Percentiles rank a stretch among this genome's conserved stretches.
Conservation (phyloP, 2,797 vertebrate species). For the Smutsia gigantea region DNA sequence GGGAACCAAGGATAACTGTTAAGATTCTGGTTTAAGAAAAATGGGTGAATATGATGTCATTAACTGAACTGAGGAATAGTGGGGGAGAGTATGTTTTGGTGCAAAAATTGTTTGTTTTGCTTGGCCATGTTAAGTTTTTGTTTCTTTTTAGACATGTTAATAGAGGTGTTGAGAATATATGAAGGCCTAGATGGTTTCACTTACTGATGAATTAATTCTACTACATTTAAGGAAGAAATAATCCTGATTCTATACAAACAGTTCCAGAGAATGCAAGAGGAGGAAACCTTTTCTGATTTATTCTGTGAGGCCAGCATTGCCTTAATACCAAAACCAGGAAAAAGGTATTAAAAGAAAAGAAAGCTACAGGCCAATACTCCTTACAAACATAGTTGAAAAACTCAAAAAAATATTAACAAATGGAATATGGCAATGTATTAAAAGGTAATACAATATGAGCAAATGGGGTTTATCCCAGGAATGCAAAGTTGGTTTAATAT, state of each 20-base stretch:
- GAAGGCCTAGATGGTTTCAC: neutral
- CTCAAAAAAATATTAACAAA: neutral
- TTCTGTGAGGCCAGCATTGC: neutral
- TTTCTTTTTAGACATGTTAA: neutral
- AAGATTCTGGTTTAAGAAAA: neutral
- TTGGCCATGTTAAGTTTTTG: neutral
- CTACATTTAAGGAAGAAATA: neutral
- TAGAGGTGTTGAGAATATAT: neutral
- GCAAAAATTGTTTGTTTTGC: neutral
- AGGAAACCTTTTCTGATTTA: neutral
- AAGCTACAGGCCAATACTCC: neutral
- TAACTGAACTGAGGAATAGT: neutral
- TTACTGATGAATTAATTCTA: neutral
- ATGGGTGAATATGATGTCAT: neutral
- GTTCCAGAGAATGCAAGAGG: neutral
- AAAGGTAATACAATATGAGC: neutral
- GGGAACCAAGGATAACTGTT: neutral
- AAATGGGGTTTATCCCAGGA: neutral
- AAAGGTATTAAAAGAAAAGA: neutral
- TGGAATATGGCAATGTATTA: neutral
- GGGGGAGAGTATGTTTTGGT: neutral
- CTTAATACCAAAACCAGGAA: neutral
- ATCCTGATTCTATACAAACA: neutral
- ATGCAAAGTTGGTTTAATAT: neutral
- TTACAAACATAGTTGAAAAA: neutral